phyloP scores from a whole-genome alignment of 1,140 invertebrate species.

The Lerema accius region DNA sequence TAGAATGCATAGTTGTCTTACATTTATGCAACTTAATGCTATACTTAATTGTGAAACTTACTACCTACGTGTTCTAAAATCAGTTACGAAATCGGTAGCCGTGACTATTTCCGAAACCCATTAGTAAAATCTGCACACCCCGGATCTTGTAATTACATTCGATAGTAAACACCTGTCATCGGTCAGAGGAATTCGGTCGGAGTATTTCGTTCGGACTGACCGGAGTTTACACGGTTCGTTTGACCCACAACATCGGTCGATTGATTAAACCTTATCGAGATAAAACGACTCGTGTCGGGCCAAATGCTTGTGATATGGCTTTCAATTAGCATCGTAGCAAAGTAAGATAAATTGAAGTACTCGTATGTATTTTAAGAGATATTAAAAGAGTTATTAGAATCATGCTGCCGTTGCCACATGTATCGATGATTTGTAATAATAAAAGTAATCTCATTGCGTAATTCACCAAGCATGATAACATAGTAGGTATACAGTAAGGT shows the following conservation, averaged over 20 bases:
- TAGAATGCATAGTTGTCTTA: no score
- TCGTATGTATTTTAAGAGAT: no score
- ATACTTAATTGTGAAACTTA: no score
- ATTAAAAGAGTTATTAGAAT: no score
- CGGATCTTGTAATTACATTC: conserved; percentile 53
- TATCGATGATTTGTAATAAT: no score
- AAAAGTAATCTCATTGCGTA: no score
- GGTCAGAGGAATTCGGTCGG: conserved; percentile 44
- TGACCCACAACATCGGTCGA: conserved; percentile 50
- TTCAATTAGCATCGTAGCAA: background rate
- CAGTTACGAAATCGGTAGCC: conserved; percentile 61
- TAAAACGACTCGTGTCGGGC: conserved; percentile 20
- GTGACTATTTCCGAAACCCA: conserved; percentile 46
- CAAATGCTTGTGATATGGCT: no score
- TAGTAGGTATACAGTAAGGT: no score
- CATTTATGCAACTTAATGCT: no score
- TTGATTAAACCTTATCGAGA: conserved; percentile 51
- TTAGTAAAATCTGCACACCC: conserved; percentile 41
- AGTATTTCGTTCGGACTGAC: conserved; percentile 44
- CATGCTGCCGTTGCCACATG: no score
- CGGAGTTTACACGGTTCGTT: conserved; percentile 56
- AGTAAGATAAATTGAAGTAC: background rate
- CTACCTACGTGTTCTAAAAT: no score
- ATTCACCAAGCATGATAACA: no score
- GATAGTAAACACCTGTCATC: conserved; percentile 59